These are phyloP conservation scores for Leptinotarsa defecta DNA, from an alignment of 1,140 invertebrate genomes.

Conservation along the genomic window DNA sequence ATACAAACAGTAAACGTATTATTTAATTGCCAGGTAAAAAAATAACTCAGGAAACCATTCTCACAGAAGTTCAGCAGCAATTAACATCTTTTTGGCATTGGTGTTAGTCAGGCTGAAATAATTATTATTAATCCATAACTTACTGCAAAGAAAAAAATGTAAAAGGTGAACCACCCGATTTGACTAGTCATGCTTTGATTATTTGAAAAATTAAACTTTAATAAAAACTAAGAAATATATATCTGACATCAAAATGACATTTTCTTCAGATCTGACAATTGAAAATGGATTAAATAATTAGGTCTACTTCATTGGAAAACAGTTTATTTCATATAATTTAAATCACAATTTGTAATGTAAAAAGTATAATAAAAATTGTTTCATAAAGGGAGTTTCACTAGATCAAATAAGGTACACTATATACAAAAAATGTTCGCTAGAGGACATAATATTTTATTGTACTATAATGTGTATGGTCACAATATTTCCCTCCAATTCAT, in stretches of 20 bases:
- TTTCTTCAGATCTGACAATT: neutral
- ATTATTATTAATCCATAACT: neutral
- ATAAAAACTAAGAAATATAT: neutral
- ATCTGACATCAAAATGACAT: neutral
- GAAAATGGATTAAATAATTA: neutral
- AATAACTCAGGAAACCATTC: no score
- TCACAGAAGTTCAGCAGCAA: no score
- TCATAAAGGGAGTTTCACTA: slow-evolving; percentile 27
- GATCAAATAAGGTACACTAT: slow-evolving; percentile 4
- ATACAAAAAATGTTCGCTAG: neutral
- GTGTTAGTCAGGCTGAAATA: neutral
- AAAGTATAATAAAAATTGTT: slow-evolving; percentile 36
- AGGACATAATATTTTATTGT: neutral
- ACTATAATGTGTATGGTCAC: slow-evolving; percentile 6
- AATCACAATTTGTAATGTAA: slow-evolving; percentile 40
- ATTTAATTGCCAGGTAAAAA: no score
- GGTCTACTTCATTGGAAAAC: slow-evolving; percentile 21
- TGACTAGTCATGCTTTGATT: neutral
- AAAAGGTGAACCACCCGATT: neutral
- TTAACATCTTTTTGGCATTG: neutral
- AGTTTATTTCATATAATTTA: slow-evolving; percentile 39
- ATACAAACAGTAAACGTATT: no score
- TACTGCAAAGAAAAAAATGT: neutral
- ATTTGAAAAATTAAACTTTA: neutral
- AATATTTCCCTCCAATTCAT: neutral